Conservation (phyloP, 2,888 invertebrate genomes). For the Cataglyphis albicans region DNA sequence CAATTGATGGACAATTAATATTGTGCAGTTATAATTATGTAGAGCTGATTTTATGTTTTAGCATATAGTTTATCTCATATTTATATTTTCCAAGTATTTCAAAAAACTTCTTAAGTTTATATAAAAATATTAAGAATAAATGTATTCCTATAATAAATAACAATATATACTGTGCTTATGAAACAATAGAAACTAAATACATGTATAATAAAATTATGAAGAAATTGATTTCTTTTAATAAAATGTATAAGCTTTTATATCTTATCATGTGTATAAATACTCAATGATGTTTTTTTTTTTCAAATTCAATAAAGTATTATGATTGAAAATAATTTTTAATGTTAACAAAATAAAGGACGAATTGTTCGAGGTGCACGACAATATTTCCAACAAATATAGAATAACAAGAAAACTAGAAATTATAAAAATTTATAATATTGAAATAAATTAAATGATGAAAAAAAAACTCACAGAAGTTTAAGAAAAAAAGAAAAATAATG, state of each 20-base stretch:
- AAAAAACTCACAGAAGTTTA: not conserved
- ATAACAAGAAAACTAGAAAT: not conserved
- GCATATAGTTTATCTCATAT: not conserved
- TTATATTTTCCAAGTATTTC: not conserved
- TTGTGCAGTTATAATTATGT: not conserved
- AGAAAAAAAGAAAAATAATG: not conserved
- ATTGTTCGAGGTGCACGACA: not conserved
- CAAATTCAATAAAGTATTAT: not conserved
- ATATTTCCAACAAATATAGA: not conserved
- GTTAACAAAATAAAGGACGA: not conserved
- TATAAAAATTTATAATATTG: not conserved
- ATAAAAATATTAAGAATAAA: not conserved
- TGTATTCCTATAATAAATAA: not conserved
- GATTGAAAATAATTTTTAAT: not conserved
- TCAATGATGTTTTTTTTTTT: not conserved
- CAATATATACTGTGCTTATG: not conserved
- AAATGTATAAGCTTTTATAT: not conserved
- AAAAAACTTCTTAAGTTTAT: not conserved
- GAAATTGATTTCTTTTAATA: not conserved
- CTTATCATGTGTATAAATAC: conserved; percentile 40
- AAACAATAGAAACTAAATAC: not conserved
- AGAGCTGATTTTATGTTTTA: not conserved
- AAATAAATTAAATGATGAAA: not conserved
- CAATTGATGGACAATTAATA: not conserved
- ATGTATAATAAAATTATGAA: not conserved